Base-by-base conservation (phyloP, 2,888 invertebrate species). In the Netelia melanura region DNA sequence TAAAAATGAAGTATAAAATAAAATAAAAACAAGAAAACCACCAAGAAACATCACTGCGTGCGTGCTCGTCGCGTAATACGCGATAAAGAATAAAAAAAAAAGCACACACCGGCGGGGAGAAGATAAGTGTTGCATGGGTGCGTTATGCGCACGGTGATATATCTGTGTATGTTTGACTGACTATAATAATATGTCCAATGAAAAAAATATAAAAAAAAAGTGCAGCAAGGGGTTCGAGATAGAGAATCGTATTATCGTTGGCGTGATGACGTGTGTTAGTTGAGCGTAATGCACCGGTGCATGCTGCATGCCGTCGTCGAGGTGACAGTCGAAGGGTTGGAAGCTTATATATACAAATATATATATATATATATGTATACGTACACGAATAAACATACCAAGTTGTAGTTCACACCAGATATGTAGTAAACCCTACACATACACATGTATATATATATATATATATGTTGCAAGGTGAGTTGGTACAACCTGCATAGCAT, bases 231-330 rank as follows among this genome's bases (percentile, higher is more conserved):
- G 77, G 17, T 61, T 38, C 43, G 54, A 79, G 81, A 82, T 79
- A 85, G 61, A 79, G 71, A 79, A 75, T 85, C 74, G 75, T 79
- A 78, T 81, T 85, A 58, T 81, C 77, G 81, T 14, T 84, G 79
- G 84, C 78, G 84, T 61, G 78, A 84, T 84, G 81, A 82, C 84
- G 81, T 84, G 82, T 79, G 76, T 84, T 82, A 68, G 85, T 82
- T 54, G 81, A 85, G 72, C 70, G 74, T 81, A 80, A 81, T 77
- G 83, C 72, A 77, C 72, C 5, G 72, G 78, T 65, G 78, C 78
- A 71, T 71, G 80, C 52, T 3, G 14, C 30, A 62, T 44, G 64
- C 25, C 56, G 23, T 71, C 30, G 67, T 65, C 80, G 77, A 80
- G 76, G 76, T 82, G 85, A 79, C 81, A 85, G 71, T 81, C 64